phyloP scores from a whole-genome alignment of 2,888 invertebrate genomes.

The Acleris laterana region DNA sequence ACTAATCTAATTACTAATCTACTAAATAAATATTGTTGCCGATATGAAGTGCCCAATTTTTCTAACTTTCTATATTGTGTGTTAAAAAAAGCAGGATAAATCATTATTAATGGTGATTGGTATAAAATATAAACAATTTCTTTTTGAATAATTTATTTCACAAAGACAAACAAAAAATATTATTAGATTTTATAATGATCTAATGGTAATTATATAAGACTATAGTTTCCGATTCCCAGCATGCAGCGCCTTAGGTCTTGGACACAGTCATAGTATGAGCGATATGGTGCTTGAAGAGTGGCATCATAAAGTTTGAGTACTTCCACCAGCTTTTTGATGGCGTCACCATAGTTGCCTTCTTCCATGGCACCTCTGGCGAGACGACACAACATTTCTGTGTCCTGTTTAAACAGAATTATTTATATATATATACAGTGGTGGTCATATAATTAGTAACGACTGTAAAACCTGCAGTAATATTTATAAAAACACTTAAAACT shows the following conservation, averaged over 20 bases:
- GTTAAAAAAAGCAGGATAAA: too few relatives aligned
- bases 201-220: constrained; percentile 53
- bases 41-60: too few relatives aligned
- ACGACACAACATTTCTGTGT: constrained; percentile 88
- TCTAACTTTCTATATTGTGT: too few relatives aligned
- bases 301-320: constrained; percentile 87
- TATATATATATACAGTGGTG: too few relatives aligned
- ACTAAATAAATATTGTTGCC: too few relatives aligned
- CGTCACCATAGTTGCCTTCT: constrained; percentile 85
- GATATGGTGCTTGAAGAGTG: constrained; percentile 88
- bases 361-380: constrained; percentile 86
- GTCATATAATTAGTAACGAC: too few relatives aligned
- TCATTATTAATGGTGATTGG: too few relatives aligned
- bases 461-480: too few relatives aligned
- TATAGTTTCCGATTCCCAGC: constrained; percentile 87
- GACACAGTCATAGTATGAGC: constrained; percentile 90
- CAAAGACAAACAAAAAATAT: not conserved
- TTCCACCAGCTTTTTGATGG: constrained; percentile 86
- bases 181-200: not conserved
- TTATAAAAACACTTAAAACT: too few relatives aligned
- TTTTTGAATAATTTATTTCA: not conserved
- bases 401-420: constrained; percentile 68
- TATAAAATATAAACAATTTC: too few relatives aligned
- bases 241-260: constrained; percentile 88
- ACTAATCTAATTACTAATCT: too few relatives aligned